Evolutionary conservation across 2,797 vertebrate species (phyloP), one percentile per base, ranked within the genome.

Genomic region (Erethizon dorsatum): DNA sequence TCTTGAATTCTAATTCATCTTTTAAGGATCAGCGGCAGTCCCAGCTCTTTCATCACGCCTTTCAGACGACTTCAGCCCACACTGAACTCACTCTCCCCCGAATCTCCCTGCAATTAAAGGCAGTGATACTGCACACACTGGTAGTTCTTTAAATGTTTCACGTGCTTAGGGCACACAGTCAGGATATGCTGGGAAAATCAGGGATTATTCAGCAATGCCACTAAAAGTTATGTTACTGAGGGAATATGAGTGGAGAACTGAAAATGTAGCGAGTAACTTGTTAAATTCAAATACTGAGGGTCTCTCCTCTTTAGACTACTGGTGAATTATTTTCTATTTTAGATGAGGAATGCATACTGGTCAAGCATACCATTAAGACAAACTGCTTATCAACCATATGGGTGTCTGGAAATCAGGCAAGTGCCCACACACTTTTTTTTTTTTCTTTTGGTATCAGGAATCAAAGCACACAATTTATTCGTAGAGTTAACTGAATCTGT

Each of bases 1-100:
- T 77, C 37, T 92, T 83, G 61, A 95, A 97, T 59, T 94, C 67
- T 85, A 88, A 88, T 86, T 87, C 47, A 56, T 59, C 83, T 92
- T 87, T 93, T 69, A 95, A 92, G 83, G 22, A 54, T 56, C 50
- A 67, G 52, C 31, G 69, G 41, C 52, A 56, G 69, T 57, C 24
- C 50, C 61, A 86, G 9, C 8, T 93, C 57, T 78, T 92, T 94
- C 56, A 89, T 5, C 22, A 95, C 91, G 8, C 10, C 14, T 93
- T 90, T 97, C 88, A 82, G 71, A 90, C 28, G 84, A 95, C 14
- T 63, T 88, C 41, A 63, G 85, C 22, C 75, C 28, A 73, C 56
- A 31, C 1, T 37, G 78, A 82, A 57, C 56, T 83, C 41, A 83
- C 33, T 63, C 50, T 57, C n/a, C 56, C 84, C 45, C 17, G 22